phyloP scores from a whole-genome alignment of 2,888 invertebrate species.

The Glaucopsyche alexis region DNA sequence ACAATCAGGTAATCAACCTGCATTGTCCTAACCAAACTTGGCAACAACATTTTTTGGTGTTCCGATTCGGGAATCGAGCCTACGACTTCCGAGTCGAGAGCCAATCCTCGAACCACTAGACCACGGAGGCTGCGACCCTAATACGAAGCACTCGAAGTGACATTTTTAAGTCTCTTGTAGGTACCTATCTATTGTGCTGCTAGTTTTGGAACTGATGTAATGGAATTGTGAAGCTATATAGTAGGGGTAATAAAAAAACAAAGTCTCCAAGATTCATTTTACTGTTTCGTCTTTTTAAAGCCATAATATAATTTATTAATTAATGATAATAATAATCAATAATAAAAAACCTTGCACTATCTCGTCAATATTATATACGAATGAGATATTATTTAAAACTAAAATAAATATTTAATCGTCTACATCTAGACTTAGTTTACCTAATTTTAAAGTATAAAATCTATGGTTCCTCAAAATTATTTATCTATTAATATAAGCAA shows the following conservation, averaged over 20 bases:
- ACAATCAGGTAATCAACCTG: too few relatives aligned
- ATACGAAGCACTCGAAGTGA: too few relatives aligned
- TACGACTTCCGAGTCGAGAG: too few relatives aligned
- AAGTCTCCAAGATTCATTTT: not conserved
- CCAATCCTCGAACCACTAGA: too few relatives aligned
- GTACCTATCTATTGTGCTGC: too few relatives aligned
- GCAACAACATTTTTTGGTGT: too few relatives aligned
- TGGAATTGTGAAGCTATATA: too few relatives aligned
- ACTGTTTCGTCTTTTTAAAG: constrained; percentile 12
- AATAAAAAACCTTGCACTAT: constrained; percentile 8
- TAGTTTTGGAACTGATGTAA: too few relatives aligned
- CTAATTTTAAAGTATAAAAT: constrained; percentile 15
- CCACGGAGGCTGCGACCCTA: too few relatives aligned
- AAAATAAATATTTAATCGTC: not conserved
- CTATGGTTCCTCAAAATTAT: not conserved
- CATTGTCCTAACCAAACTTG: too few relatives aligned
- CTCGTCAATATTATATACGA: constrained; percentile 1
- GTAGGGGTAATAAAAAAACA: not conserved
- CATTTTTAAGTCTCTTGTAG: too few relatives aligned
- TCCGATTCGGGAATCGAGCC: too few relatives aligned
- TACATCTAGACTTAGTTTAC: not conserved
- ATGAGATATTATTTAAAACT: constrained; percentile 14
- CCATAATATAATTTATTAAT: not conserved
- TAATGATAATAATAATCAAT: not conserved
- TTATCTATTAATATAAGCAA: not conserved